A percentile compares a stretch with the other conserved stretches of the same genome.
Conservation (phyloP, 2,888 invertebrate genomes). For the Lomographa bimaculata region DNA sequence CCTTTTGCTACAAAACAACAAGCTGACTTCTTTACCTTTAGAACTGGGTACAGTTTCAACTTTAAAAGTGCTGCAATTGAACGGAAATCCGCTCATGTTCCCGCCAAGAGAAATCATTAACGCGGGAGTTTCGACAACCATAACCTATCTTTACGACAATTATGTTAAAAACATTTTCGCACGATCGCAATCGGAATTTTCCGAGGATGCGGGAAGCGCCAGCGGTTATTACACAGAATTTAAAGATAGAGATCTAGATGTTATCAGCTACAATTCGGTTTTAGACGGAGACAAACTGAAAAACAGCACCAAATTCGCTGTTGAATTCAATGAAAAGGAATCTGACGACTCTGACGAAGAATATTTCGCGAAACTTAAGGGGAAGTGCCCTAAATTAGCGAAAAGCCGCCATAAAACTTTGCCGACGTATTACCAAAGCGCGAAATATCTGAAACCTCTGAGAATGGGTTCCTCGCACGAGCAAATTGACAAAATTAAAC, state of each 20-base stretch:
- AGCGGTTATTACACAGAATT: conserved; percentile 37
- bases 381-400: conserved; percentile 66
- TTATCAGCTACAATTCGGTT: conserved; percentile 67
- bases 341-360: conserved; percentile 50
- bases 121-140: conserved; percentile 68
- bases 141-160: conserved; percentile 63
- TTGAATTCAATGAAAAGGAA: conserved; percentile 64
- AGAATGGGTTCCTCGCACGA: conserved; percentile 41
- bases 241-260: conserved; percentile 39
- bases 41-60: conserved; percentile 85
- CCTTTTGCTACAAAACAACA: conserved; percentile 85
- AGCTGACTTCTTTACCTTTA: conserved; percentile 82
- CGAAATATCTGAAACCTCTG: conserved; percentile 61
- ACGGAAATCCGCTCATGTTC: conserved; percentile 84
- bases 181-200: conserved; percentile 59
- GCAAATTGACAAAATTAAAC: conserved; percentile 60
- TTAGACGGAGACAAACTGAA: conserved; percentile 50
- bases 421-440: conserved; percentile 69
- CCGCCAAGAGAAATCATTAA: conserved; percentile 81
- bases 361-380: conserved; percentile 51
- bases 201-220: conserved; percentile 46
- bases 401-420: conserved; percentile 65
- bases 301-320: conserved; percentile 45
- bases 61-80: conserved; percentile 84
- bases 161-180: conserved; percentile 50